Evolutionary conservation across 2,113 vertebrate genomes (phyloP).

Genomic region (Larimichthys crocea): DNA sequence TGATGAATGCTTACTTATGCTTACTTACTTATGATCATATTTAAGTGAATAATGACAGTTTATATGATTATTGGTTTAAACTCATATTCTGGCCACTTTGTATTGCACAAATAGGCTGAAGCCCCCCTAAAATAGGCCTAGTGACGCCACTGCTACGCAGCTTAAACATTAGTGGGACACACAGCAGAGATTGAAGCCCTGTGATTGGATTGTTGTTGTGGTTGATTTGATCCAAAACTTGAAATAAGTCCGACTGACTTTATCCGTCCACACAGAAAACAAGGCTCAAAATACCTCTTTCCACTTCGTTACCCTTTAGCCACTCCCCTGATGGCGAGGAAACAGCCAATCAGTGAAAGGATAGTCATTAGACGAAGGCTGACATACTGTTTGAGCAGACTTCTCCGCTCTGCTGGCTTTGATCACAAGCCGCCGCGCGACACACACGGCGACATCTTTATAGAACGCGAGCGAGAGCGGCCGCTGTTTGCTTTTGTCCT

Average conservation of each 20-base stretch:
- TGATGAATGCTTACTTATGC: too few species aligned
- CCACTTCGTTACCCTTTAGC: not conserved
- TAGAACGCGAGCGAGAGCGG: not conserved
- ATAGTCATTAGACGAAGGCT: conserved; percentile 10
- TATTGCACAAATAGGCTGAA: too few species aligned
- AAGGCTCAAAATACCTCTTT: not conserved
- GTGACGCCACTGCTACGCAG: too few species aligned
- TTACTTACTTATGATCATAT: too few species aligned
- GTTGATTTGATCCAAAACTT: not conserved
- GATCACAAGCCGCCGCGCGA: conserved; percentile 26
- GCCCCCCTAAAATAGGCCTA: too few species aligned
- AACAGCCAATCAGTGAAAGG: conserved; percentile 13
- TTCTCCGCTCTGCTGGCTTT: conserved; percentile 37
- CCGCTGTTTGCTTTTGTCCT: not conserved
- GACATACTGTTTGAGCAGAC: not conserved
- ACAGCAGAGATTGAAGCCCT: not conserved
- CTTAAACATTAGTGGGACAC: too few species aligned
- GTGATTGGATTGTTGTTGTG: not conserved
- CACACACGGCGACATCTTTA: conserved; percentile 13
- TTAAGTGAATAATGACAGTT: too few species aligned
- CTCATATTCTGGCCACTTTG: too few species aligned
- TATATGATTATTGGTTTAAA: too few species aligned
- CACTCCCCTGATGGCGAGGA: not conserved
- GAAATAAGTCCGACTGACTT: not conserved
- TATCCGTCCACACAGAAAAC: not conserved